phyloP scores from a whole-genome alignment of 2,113 vertebrate genomes.

The Rhipidura dahli region DNA sequence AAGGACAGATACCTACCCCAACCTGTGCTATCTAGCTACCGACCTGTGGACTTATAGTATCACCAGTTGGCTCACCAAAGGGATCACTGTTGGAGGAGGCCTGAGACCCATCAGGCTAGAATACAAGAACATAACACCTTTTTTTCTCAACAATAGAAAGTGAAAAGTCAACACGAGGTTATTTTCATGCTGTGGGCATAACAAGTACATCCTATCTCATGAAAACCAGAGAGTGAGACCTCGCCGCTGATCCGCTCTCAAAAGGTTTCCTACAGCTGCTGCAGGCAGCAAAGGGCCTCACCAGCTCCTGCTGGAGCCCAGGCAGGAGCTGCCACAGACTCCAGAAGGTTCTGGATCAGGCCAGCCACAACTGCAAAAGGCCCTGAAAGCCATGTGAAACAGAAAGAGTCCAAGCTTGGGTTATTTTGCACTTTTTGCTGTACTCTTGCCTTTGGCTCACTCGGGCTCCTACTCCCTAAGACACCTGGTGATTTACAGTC shows the following conservation, averaged over 20 bases:
- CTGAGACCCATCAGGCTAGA: conserved; percentile 95
- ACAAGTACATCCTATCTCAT: conserved; percentile 50
- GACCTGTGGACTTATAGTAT: conserved; percentile 95
- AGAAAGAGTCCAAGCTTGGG: background rate
- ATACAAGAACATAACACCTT: conserved; percentile 82
- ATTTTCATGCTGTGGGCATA: conserved; percentile 67
- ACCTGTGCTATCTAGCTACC: conserved; percentile 99
- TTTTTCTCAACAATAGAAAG: conserved; percentile 71
- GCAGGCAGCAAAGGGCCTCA: background rate
- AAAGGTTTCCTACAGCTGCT: background rate
- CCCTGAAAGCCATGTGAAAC: background rate
- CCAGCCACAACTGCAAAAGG: background rate
- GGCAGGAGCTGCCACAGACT: background rate
- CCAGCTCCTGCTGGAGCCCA: background rate
- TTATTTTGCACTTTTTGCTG: background rate
- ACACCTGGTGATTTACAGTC: background rate
- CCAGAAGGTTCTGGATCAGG: background rate
- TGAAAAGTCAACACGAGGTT: conserved; percentile 61
- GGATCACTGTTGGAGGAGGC: conserved; percentile 94
- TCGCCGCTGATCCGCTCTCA: background rate
- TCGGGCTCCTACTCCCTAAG: background rate
- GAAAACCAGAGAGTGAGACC: conserved; percentile 5
- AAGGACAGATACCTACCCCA: conserved; percentile 94
- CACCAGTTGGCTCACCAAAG: conserved; percentile 89
- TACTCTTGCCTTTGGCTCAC: background rate